Percentiles rank a stretch among this genome's conserved stretches.
phyloP scores from a whole-genome alignment of 1,140 invertebrate genomes.

The Drosophila chauvacae region DNA sequence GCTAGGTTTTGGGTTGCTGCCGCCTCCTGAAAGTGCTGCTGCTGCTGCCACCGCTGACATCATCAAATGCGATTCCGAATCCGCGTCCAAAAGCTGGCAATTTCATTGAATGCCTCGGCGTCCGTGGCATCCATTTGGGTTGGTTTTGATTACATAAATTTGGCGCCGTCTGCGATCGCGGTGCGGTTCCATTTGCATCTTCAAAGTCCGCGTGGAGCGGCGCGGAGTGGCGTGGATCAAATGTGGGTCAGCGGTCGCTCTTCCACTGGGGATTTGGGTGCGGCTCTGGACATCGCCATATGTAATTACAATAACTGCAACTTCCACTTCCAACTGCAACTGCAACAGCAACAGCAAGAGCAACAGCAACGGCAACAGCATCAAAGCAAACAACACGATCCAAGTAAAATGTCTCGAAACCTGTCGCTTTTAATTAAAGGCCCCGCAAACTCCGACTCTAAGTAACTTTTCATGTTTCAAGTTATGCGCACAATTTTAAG shows the following conservation, averaged over 20 bases:
- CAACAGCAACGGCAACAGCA: slow-evolving; percentile 27
- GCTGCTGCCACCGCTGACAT: slow-evolving; percentile 59
- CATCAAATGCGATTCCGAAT: slow-evolving; percentile 63
- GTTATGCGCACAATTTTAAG: slow-evolving; percentile 79
- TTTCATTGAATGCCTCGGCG: slow-evolving; percentile 58
- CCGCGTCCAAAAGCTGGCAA: slow-evolving; percentile 50
- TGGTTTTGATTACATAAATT: slow-evolving; percentile 82
- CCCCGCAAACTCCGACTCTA: slow-evolving; percentile 66
- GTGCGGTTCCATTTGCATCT: slow-evolving; percentile 76
- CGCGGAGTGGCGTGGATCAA: slow-evolving; percentile 55
- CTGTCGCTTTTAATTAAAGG: slow-evolving; percentile 83
- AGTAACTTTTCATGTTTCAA: slow-evolving; percentile 81
- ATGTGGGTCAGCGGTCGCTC: slow-evolving; percentile 46
- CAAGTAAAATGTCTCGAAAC: slow-evolving; percentile 70
- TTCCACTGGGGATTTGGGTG: slow-evolving; percentile 42
- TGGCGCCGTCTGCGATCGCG: slow-evolving; percentile 58
- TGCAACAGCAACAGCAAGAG: slow-evolving; percentile 13
- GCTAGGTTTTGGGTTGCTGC: slow-evolving; percentile 58
- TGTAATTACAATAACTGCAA: slow-evolving; percentile 81
- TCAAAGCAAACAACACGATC: slow-evolving; percentile 69
- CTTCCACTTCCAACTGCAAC: slow-evolving; percentile 38
- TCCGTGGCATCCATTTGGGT: slow-evolving; percentile 56
- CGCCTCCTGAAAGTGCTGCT: slow-evolving; percentile 5
- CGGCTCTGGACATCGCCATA: slow-evolving; percentile 60
- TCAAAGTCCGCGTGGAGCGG: slow-evolving; percentile 48